Conservation (phyloP, 1,140 invertebrate species). For the Aricia agestis region DNA sequence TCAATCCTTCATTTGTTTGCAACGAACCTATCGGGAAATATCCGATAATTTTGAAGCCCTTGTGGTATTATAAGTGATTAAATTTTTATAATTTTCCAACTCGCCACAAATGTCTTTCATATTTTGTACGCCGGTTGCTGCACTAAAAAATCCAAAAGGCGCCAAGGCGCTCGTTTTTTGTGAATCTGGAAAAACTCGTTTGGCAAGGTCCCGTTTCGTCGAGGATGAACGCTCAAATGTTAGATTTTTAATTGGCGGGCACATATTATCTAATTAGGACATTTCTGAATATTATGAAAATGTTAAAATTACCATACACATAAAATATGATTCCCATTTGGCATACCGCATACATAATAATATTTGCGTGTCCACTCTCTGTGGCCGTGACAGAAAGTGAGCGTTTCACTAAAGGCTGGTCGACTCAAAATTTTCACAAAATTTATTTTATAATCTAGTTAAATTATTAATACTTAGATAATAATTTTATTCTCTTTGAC, state of each 20-base stretch:
- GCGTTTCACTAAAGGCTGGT: slow-evolving; percentile 25
- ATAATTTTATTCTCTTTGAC: neutral
- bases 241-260: too few relatives aligned
- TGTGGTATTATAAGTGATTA: too few relatives aligned
- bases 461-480: neutral
- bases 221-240: neutral
- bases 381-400: too few relatives aligned
- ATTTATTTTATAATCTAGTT: neutral
- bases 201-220: slow-evolving; percentile 5
- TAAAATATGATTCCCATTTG: too few relatives aligned
- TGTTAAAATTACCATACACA: neutral
- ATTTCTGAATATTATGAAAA: neutral
- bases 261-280: neutral
- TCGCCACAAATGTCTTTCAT: neutral
- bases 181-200: neutral
- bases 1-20: too few relatives aligned
- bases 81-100: neutral
- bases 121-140: neutral
- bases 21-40: too few relatives aligned
- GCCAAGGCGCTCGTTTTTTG: neutral
- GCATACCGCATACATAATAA: too few relatives aligned
- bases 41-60: too few relatives aligned
- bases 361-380: too few relatives aligned
- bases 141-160: too few relatives aligned
- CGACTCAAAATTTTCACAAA: slow-evolving; percentile 16